Percentiles rank a stretch among this genome's conserved stretches.
Evolutionary conservation across 2,888 invertebrate genomes (phyloP).

Genomic region (Drosophila differens): DNA sequence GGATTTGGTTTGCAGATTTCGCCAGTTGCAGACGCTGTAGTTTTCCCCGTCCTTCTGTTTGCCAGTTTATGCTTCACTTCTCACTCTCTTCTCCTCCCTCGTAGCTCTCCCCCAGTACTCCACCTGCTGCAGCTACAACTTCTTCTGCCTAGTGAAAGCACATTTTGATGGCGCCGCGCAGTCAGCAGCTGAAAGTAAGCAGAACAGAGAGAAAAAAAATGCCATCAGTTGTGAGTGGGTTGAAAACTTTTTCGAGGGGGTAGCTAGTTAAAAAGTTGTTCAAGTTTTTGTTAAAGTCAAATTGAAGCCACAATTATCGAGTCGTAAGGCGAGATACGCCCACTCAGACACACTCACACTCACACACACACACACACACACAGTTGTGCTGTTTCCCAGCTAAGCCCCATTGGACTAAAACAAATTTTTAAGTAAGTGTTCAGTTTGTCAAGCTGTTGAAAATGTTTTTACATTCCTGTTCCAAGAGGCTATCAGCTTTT

Average conservation of each 20-base stretch:
- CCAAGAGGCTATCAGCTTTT: constrained; percentile 16
- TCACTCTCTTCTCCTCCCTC: constrained; percentile 1
- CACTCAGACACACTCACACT: constrained; percentile 5
- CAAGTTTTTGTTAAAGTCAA: constrained; percentile 78
- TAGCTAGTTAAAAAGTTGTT: constrained; percentile 75
- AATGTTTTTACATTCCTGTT: constrained; percentile 20
- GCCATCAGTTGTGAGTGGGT: constrained; percentile 58
- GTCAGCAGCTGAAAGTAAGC: constrained; percentile 48
- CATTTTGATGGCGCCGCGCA: constrained; percentile 55
- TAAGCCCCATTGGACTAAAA: constrained; percentile 51
- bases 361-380: constrained; percentile 10
- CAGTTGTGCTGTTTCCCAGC: constrained; percentile 60
- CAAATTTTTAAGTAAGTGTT: constrained; percentile 45
- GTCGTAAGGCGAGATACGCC: constrained; percentile 71
- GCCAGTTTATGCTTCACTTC: constrained; percentile 43
- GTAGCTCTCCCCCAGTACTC: constrained; percentile 9
- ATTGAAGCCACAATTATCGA: constrained; percentile 79
- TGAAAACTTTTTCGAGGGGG: constrained; percentile 58
- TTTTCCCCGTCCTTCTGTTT: constrained; percentile 34
- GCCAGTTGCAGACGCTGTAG: constrained; percentile 44
- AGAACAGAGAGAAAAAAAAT: constrained; percentile 25
- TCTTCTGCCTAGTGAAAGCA: constrained; percentile 48
- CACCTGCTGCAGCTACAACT: constrained; percentile 33
- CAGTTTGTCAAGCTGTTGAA: constrained; percentile 66
- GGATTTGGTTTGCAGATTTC: constrained; percentile 78